Conservation (phyloP, 1,140 invertebrate species). For the Ips nitidus region DNA sequence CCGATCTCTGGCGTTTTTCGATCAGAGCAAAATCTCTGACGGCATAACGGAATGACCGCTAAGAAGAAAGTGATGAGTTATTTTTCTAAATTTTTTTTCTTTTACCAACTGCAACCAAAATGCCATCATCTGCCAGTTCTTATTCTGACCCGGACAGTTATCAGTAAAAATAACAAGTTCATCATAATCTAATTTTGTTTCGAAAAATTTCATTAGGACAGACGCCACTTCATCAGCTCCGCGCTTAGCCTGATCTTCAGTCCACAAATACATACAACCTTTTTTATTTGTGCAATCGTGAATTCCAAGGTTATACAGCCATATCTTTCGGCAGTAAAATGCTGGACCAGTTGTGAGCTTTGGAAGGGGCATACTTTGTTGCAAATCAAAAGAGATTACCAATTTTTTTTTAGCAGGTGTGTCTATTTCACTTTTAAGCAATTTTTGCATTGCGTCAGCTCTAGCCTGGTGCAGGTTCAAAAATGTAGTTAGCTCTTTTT, state of each 20-base stretch:
- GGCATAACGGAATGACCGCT: too few relatives aligned
- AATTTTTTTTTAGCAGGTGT: neutral
- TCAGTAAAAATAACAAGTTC: conserved; percentile 33
- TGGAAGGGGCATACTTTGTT: conserved; percentile 13
- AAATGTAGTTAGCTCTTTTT: neutral
- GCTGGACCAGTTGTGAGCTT: conserved; percentile 19
- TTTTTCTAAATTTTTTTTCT: conserved; percentile 9
- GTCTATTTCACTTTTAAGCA: too few relatives aligned
- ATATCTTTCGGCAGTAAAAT: conserved; percentile 24
- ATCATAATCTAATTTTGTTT: conserved; percentile 21
- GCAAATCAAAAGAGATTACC: conserved; percentile 22
- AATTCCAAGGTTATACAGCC: conserved; percentile 30
- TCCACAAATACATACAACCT: conserved; percentile 27
- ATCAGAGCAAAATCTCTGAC: too few relatives aligned
- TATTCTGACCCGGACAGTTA: conserved; percentile 37
- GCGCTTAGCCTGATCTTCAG: conserved; percentile 20
- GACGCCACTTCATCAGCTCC: conserved; percentile 25
- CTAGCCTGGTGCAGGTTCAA: neutral
- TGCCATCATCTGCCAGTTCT: too few relatives aligned
- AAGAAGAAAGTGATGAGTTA: too few relatives aligned
- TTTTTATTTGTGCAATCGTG: conserved; percentile 18
- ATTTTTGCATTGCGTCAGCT: conserved; percentile 12
- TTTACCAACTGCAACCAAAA: conserved; percentile 1
- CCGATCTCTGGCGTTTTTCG: too few relatives aligned
- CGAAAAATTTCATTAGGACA: conserved; percentile 5